Conservation (phyloP, 2,797 vertebrate species). For the Decapterus maruadsi region DNA sequence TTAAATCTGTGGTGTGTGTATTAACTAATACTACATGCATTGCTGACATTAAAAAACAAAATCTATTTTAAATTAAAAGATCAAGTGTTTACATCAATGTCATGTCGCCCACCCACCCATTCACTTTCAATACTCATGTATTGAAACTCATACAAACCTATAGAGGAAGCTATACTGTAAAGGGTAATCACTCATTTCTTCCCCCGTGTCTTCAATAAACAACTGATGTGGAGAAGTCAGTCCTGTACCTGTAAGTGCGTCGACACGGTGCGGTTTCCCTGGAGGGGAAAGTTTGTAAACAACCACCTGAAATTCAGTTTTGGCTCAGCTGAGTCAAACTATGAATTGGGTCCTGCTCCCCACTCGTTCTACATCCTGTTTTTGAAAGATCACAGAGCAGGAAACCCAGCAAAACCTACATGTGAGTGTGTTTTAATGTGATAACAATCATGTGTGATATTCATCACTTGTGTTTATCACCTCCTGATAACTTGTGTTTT, state of each 20-base stretch:
- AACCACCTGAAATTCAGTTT: conserved; percentile 29
- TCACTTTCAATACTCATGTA: not conserved
- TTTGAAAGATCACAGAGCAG: conserved; percentile 43
- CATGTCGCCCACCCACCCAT: not conserved
- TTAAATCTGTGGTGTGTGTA: not conserved
- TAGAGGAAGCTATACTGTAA: conserved; percentile 23
- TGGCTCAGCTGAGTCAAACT: conserved; percentile 41
- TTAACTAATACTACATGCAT: not conserved
- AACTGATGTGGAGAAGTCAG: not conserved
- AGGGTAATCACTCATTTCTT: conserved; percentile 22
- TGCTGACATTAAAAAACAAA: conserved; percentile 4
- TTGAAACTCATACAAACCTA: too few relatives aligned
- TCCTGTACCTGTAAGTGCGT: not conserved
- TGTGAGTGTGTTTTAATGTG: not conserved
- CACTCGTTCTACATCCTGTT: conserved; percentile 58
- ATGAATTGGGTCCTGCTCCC: conserved; percentile 1
- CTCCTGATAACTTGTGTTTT: too few relatives aligned
- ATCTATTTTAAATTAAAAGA: conserved; percentile 6
- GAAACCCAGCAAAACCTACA: conserved; percentile 26
- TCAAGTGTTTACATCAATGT: conserved; percentile 8
- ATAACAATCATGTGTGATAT: not conserved
- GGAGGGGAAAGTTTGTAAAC: conserved; percentile 60
- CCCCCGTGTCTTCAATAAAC: not conserved
- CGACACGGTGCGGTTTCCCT: not conserved
- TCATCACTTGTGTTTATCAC: not conserved